These are phyloP conservation scores for Bergia sp. DNA, from an alignment of 92 coral and sea anemone genomes.

Conservation along the genomic window DNA sequence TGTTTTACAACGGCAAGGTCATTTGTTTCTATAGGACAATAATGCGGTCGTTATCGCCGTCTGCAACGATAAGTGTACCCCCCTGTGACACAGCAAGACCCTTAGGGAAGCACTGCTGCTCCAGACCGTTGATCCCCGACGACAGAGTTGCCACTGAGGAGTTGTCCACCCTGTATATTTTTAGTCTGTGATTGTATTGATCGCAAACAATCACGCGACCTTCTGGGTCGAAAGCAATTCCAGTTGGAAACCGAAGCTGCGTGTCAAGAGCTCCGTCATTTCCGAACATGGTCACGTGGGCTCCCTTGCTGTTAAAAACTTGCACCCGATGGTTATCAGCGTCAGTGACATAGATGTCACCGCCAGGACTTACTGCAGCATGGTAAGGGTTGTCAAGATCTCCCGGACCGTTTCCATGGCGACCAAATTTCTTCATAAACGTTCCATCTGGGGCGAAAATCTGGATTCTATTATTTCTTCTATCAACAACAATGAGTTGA, in stretches of 20 bases:
- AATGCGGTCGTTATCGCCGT: slow-evolving; percentile 93
- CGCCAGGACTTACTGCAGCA: slow-evolving; percentile 74
- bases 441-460: slow-evolving; percentile 80
- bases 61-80: slow-evolving; percentile 89
- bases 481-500: slow-evolving; percentile 84
- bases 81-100: slow-evolving; percentile 92
- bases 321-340: slow-evolving; percentile 93
- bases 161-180: slow-evolving; percentile 78
- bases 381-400: slow-evolving; percentile 89
- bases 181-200: slow-evolving; percentile 95
- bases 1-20: too few species aligned
- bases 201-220: slow-evolving; percentile 96
- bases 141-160: slow-evolving; percentile 66
- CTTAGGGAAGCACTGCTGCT: slow-evolving; percentile 85
- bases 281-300: slow-evolving; percentile 77
- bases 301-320: slow-evolving; percentile 82
- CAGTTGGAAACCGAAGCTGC: slow-evolving; percentile 92
- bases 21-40: slow-evolving; percentile 60
- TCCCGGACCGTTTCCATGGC: slow-evolving; percentile 76
- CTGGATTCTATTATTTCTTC: slow-evolving; percentile 83
- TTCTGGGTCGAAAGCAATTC: slow-evolving; percentile 88
- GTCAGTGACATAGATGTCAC: slow-evolving; percentile 91
- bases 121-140: slow-evolving; percentile 78
- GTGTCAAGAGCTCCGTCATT: slow-evolving; percentile 48
- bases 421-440: slow-evolving; percentile 75